A percentile compares a stretch with the other conserved stretches of the same genome.
Evolutionary conservation across 2,888 invertebrate genomes (phyloP).

Genomic region (Chalcosyrphus nemorum): DNA sequence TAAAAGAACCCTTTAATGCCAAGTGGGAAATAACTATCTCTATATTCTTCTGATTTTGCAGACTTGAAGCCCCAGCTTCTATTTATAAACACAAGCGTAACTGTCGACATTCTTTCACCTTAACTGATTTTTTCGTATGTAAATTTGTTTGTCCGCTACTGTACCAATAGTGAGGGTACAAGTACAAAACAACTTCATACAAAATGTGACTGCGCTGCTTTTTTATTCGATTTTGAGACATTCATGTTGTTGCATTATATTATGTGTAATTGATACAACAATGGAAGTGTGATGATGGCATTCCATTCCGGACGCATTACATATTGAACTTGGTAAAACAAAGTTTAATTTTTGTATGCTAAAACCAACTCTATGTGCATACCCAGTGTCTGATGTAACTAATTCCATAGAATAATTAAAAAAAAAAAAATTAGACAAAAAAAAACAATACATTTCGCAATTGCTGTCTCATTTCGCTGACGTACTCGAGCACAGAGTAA

Average conservation of each 20-base stretch:
- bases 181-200: slow-evolving; percentile 10
- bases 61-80: too few species aligned
- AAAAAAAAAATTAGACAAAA: slow-evolving; percentile 32
- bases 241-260: slow-evolving; percentile 68
- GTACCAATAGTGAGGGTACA: slow-evolving; percentile 36
- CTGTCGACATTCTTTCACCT: too few species aligned
- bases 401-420: slow-evolving; percentile 44
- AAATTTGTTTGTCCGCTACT: slow-evolving; percentile 31
- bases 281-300: slow-evolving; percentile 65
- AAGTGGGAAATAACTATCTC: too few species aligned
- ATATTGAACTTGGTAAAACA: slow-evolving; percentile 40
- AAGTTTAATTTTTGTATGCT: slow-evolving; percentile 25
- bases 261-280: slow-evolving; percentile 70
- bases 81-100: too few species aligned
- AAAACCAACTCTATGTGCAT: slow-evolving; percentile 1
- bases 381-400: slow-evolving; percentile 60
- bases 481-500: slow-evolving; percentile 44
- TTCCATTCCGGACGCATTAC: slow-evolving; percentile 64
- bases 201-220: slow-evolving; percentile 6
- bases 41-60: too few species aligned
- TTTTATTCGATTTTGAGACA: slow-evolving; percentile 66
- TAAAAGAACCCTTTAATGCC: too few species aligned
- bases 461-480: slow-evolving; percentile 35
- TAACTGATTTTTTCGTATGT: too few species aligned
- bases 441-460: slow-evolving; percentile 39